phyloP scores from a whole-genome alignment of 2,888 invertebrate species.

The Cacoxenus indagator region DNA sequence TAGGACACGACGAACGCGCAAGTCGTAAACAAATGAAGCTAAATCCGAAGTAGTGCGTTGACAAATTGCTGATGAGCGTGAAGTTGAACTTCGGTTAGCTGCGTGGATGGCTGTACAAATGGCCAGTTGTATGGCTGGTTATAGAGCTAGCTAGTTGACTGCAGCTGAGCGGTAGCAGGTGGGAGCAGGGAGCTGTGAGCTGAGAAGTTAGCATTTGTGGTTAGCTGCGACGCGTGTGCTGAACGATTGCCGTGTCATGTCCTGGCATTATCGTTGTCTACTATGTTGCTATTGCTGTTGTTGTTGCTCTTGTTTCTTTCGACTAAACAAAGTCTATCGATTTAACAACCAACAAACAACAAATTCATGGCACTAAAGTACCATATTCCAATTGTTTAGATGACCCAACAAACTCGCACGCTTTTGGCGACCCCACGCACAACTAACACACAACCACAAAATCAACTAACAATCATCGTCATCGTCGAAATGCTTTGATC shows the following conservation, averaged over 20 bases:
- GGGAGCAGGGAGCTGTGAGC: too few species aligned
- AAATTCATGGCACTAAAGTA: conserved; percentile 55
- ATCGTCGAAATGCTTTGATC: too few species aligned
- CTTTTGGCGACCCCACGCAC: conserved; percentile 38
- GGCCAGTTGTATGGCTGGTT: too few species aligned
- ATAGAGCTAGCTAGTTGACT: too few species aligned
- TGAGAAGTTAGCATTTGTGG: too few species aligned
- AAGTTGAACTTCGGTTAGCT: too few species aligned
- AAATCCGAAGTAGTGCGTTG: conserved; percentile 38
- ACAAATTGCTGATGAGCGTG: conserved; percentile 64
- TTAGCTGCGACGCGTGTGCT: not conserved
- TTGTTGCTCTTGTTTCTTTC: conserved; percentile 54
- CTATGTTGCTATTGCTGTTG: conserved; percentile 12
- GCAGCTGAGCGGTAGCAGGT: too few species aligned
- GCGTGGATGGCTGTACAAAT: too few species aligned
- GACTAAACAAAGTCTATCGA: conserved; percentile 63
- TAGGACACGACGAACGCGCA: too few species aligned
- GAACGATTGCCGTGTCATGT: not conserved
- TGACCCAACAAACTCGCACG: conserved; percentile 58
- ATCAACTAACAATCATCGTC: not conserved
- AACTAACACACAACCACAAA: not conserved
- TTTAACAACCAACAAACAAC: conserved; percentile 48
- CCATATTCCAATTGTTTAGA: conserved; percentile 52
- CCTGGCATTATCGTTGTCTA: not conserved
- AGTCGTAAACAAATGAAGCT: not conserved